Base-by-base conservation (phyloP, 2,797 vertebrate genomes). In the Acridotheres tristis region DNA sequence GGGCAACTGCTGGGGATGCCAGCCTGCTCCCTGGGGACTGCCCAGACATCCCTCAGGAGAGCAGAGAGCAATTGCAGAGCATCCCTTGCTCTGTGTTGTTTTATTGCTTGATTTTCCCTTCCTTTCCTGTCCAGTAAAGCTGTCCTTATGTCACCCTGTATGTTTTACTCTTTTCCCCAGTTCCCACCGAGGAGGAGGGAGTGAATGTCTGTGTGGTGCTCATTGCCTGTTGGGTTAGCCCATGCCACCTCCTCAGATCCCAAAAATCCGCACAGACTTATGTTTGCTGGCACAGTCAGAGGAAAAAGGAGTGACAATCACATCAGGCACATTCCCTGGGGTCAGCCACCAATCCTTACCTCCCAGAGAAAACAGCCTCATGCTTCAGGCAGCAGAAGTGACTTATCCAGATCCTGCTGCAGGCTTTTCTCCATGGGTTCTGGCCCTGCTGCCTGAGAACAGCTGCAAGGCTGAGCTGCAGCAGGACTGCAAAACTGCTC, bases 161-260 rank as follows among this genome's bases (percentile, higher is more conserved):
- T 3, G 3, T 57, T 69, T 25, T 47, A 11, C 18, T 32, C 12
- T 13, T 75, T 47, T 27, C 13, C 55, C 18, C 16, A 25, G 0
- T 43, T 69, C 40, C 40, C 40, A 40, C 8, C 0, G 1, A 5
- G 13, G 21, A 26, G 5, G 3, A 50, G 13, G 16, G 17, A 34
- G 38, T 13, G 16, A 40, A 23, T 32, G 3, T 21, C 29, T 57
- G 7, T 14, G 23, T 38, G 43, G 4, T 45, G 20, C 29, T 47
- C 57, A 2, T 1, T 38, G 18, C 7, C 43, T 17, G 7, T 3
- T 9, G 5, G 15, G 21, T 45, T 40, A 63, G 63, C 32, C 16
- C 45, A 6, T 53, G 66, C 5, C 23, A 19, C 9, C 38, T 26
- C 11, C 65, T 40, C 50, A 45, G 26, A 74, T 26, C 45, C 17